These are phyloP conservation scores for Benthochromis sp. DNA, from an alignment of 2,113 vertebrate genomes.

Conservation along the genomic window DNA sequence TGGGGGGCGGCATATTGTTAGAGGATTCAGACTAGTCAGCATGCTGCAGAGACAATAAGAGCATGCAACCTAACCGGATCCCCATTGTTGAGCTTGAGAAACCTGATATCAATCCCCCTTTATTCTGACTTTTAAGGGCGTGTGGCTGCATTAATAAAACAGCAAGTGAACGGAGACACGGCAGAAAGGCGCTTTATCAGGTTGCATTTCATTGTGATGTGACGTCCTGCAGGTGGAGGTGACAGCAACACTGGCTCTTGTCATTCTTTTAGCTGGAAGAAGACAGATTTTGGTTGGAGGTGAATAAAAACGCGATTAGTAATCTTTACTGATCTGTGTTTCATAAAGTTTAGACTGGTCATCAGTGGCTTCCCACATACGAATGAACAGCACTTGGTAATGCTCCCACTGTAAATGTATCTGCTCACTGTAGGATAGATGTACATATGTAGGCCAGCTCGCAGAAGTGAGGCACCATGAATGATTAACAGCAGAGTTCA, in stretches of 20 bases:
- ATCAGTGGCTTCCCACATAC: neutral
- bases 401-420: neutral
- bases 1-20: neutral
- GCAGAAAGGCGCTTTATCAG: conserved; percentile 34
- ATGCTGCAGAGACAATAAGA: conserved; percentile 39
- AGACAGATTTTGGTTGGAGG: neutral
- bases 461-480: conserved; percentile 18
- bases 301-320: neutral
- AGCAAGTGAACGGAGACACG: conserved; percentile 20
- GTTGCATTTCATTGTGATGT: conserved; percentile 17
- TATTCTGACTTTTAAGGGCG: conserved; percentile 39
- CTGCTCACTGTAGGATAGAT: neutral
- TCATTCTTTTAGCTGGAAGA: neutral
- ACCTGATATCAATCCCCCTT: conserved; percentile 23
- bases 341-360: neutral
- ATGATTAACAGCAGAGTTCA: conserved; percentile 53
- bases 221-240: neutral
- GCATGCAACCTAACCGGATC: conserved; percentile 57
- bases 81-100: conserved; percentile 55
- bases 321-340: neutral
- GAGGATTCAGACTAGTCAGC: conserved; percentile 43
- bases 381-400: neutral
- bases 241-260: neutral
- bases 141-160: conserved; percentile 68
- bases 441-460: neutral